phyloP scores from a whole-genome alignment of 2,113 vertebrate species.

The Piaya cayana region DNA sequence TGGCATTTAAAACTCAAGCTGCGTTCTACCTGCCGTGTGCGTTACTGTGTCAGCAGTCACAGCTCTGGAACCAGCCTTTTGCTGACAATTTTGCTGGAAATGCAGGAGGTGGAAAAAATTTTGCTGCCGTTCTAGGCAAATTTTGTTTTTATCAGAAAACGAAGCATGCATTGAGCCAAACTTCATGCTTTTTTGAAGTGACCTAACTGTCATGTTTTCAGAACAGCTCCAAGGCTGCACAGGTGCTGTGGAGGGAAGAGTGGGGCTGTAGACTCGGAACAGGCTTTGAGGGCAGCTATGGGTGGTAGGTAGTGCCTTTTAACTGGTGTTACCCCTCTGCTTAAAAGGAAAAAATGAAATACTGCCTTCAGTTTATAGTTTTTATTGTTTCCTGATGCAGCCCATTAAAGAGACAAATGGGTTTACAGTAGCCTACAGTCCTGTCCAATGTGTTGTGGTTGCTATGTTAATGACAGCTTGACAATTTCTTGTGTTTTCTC shows the following conservation, averaged over 20 bases:
- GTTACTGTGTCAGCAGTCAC: neutral
- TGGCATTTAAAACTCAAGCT: conserved; percentile 54
- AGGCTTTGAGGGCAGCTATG: neutral
- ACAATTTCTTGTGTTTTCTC: conserved; percentile 10
- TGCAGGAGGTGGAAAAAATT: neutral
- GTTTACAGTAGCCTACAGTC: neutral
- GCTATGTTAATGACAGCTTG: conserved; percentile 27
- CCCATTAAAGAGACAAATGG: conserved; percentile 37
- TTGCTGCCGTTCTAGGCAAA: neutral
- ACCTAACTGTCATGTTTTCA: rapidly evolving
- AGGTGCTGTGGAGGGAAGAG: neutral
- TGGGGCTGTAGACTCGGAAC: rapidly evolving
- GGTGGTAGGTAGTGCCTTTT: neutral
- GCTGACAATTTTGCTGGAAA: neutral
- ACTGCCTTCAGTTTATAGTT: neutral
- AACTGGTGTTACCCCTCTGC: neutral
- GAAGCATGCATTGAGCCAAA: neutral
- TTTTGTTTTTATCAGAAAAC: neutral
- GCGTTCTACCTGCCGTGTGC: neutral
- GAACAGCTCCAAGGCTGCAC: neutral
- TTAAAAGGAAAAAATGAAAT: conserved; percentile 2
- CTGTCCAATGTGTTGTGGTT: neutral
- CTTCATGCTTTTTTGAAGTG: neutral
- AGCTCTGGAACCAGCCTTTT: neutral
- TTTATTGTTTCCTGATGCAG: conserved; percentile 3